Evolutionary conservation across 2,888 invertebrate genomes (phyloP).

Genomic region (Copidosoma aretas): DNA sequence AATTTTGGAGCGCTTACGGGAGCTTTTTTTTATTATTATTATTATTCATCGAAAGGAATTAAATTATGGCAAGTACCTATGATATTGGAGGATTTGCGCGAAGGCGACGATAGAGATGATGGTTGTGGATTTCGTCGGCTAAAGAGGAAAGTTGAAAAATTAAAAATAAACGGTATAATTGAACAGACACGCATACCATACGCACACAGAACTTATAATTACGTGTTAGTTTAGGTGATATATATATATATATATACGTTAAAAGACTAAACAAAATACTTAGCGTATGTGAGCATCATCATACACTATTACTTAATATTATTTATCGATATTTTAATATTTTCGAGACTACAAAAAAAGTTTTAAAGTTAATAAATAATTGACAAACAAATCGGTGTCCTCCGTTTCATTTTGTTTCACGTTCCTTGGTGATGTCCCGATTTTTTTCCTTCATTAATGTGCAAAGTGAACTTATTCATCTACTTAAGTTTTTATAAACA

Average conservation of each 20-base stretch:
- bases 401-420: neutral
- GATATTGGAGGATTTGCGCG: too few species aligned
- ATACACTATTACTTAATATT: constrained; percentile 54
- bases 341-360: constrained; percentile 51
- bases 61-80: too few species aligned
- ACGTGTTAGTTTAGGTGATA: constrained; percentile 54
- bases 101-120: too few species aligned
- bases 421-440: too few species aligned
- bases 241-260: too few species aligned
- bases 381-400: constrained; percentile 27
- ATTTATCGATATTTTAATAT: constrained; percentile 61
- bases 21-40: constrained; percentile 31
- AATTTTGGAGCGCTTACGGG: constrained; percentile 26
- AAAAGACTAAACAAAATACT: constrained; percentile 58
- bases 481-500: too few species aligned
- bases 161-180: constrained; percentile 20
- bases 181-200: too few species aligned
- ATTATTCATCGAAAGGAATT: too few species aligned
- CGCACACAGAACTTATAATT: constrained; percentile 48
- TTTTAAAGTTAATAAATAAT: constrained; percentile 47
- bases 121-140: constrained; percentile 17
- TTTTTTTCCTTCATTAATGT: neutral
- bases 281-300: constrained; percentile 53
- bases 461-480: too few species aligned
- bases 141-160: constrained; percentile 10